phyloP scores from a whole-genome alignment of 2,888 invertebrate genomes.

The Stratiomys singularior region DNA sequence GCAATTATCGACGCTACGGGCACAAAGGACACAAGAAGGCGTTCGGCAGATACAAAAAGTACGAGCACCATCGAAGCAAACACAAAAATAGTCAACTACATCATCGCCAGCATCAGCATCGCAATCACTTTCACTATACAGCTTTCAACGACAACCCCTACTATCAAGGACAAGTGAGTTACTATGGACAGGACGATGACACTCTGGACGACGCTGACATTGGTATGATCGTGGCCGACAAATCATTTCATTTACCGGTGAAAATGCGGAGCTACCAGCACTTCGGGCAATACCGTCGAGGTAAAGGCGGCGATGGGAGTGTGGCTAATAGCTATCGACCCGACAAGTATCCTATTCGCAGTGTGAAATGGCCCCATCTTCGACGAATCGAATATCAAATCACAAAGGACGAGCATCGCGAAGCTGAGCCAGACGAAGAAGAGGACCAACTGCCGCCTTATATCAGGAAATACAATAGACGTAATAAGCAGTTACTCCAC shows the following conservation, averaged over 20 bases:
- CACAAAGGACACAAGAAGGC: constrained; percentile 63
- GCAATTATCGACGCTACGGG: constrained; percentile 59
- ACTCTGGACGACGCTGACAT: constrained; percentile 49
- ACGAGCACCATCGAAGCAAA: constrained; percentile 44
- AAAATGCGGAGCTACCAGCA: constrained; percentile 47
- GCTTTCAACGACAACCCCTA: constrained; percentile 55
- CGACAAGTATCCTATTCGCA: constrained; percentile 50
- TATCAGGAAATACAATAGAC: constrained; percentile 63
- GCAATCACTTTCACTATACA: constrained; percentile 8
- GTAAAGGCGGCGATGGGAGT: constrained; percentile 11
- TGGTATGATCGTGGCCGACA: neutral
- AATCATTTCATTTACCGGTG: constrained; percentile 40
- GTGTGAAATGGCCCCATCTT: constrained; percentile 63
- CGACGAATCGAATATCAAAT: constrained; percentile 61
- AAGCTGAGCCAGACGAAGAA: constrained; percentile 52
- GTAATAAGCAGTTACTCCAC: constrained; percentile 63
- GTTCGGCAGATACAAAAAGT: constrained; percentile 54
- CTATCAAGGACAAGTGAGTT: constrained; percentile 62
- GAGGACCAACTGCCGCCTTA: constrained; percentile 62
- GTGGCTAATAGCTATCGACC: constrained; percentile 37
- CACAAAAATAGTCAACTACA: constrained; percentile 2
- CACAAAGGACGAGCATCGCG: constrained; percentile 54
- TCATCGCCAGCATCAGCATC: constrained; percentile 53
- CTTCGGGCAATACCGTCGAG: constrained; percentile 29
- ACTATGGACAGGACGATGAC: constrained; percentile 58